Conservation (phyloP, 2,888 invertebrate genomes). For the Nomada ruficornis region DNA sequence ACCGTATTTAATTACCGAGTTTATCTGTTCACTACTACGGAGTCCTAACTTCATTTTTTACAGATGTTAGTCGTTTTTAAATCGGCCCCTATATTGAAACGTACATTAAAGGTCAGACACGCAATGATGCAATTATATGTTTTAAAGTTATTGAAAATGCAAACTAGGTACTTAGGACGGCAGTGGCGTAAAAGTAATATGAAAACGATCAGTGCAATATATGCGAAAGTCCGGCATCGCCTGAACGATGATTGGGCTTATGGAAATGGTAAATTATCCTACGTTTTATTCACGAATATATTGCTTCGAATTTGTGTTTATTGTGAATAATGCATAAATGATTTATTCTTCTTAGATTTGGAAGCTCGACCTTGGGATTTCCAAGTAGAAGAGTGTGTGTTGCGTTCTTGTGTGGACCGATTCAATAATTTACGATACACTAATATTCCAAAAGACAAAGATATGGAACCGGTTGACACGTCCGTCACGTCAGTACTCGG, state of each 20-base stretch:
- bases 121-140: slow-evolving; percentile 99
- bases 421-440: slow-evolving; percentile 96
- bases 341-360: slow-evolving; percentile 87
- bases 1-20: background rate
- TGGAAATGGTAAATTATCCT: slow-evolving; percentile 91
- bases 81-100: slow-evolving; percentile 98
- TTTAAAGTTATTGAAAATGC: slow-evolving; percentile 99
- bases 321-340: background rate
- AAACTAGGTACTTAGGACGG: slow-evolving; percentile 98
- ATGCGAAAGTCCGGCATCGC: slow-evolving; percentile 97
- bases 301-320: background rate
- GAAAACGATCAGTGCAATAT: slow-evolving; percentile 99
- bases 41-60: background rate
- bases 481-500: slow-evolving; percentile 93
- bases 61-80: slow-evolving; percentile 99
- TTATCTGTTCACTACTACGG: slow-evolving; percentile 9
- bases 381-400: slow-evolving; percentile 97
- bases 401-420: slow-evolving; percentile 96
- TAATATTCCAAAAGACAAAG: slow-evolving; percentile 85
- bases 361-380: slow-evolving; percentile 99
- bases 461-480: slow-evolving; percentile 90
- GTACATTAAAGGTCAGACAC: slow-evolving; percentile 97
- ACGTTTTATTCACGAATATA: background rate
- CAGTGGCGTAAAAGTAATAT: slow-evolving; percentile 99
- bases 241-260: slow-evolving; percentile 99